Evolutionary conservation across 1,140 invertebrate genomes (phyloP).

Genomic region (Apocrypta bakeri): DNA sequence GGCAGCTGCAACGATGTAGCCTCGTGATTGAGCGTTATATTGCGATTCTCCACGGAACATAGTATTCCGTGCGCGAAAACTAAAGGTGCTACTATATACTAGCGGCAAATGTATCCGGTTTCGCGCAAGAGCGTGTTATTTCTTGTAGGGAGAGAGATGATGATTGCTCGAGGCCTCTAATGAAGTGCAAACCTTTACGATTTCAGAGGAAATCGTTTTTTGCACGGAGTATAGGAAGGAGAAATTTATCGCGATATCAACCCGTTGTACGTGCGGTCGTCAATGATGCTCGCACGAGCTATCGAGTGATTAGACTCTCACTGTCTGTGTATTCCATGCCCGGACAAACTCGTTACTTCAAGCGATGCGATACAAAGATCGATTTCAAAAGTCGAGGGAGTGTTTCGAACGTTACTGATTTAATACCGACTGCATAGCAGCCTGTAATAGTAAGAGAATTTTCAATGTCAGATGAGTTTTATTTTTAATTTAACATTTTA

Average conservation of each 20-base stretch:
- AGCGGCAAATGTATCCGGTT: not conserved
- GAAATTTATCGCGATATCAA: constrained; percentile 12
- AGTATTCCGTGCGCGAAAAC: not conserved
- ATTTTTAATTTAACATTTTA: too few species aligned
- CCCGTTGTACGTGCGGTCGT: constrained; percentile 26
- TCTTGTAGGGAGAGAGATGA: not conserved
- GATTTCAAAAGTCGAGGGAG: not conserved
- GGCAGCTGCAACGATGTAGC: not conserved
- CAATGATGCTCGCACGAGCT: not conserved
- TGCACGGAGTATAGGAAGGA: not conserved
- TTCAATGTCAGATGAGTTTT: too few species aligned
- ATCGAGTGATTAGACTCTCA: constrained; percentile 2
- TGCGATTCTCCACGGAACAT: constrained; percentile 12
- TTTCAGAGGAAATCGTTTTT: not conserved
- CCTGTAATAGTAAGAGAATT: too few species aligned
- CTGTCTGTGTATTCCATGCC: not conserved
- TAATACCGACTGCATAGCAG: not conserved
- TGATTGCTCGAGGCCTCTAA: constrained; percentile 25
- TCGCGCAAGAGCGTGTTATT: constrained; percentile 15
- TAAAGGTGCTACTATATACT: not conserved
- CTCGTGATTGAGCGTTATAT: not conserved
- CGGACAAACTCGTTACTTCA: not conserved
- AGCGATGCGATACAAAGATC: not conserved
- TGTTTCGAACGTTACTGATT: not conserved
- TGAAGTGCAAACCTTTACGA: constrained; percentile 36